A percentile compares a stretch with the other conserved stretches of the same genome.
Conservation (phyloP, 2,113 vertebrate species). For the Gila orcuttii region DNA sequence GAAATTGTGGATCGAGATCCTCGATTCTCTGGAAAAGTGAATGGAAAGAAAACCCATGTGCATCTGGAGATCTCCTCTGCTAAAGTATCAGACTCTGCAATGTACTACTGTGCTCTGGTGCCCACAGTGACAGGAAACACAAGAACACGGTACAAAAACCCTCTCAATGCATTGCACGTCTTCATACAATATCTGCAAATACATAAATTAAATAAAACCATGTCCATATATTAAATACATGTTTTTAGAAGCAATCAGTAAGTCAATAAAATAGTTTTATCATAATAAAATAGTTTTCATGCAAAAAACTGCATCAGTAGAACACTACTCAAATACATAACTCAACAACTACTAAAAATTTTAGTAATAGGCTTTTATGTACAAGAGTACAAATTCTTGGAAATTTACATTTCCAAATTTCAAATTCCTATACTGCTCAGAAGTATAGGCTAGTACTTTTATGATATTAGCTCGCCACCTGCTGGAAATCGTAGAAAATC, state of each 20-base stretch:
- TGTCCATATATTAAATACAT: no score
- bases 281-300: neutral
- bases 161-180: neutral
- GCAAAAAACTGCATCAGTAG: neutral
- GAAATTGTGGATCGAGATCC: neutral
- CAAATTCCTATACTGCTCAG: no score
- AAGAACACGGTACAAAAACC: neutral
- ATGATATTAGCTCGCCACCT: neutral
- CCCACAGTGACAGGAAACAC: conserved; percentile 10
- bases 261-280: neutral
- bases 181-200: no score
- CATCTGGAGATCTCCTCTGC: neutral
- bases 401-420: no score
- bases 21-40: neutral
- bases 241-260: neutral
- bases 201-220: no score
- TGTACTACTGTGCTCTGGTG: neutral
- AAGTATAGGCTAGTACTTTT: neutral
- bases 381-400: neutral
- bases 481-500: neutral
- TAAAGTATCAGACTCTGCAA: neutral
- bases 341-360: neutral
- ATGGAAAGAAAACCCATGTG: neutral
- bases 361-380: neutral
- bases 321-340: neutral